Evolutionary conservation across 2,113 vertebrate genomes (phyloP).

Genomic region (Madoqua kirkii): DNA sequence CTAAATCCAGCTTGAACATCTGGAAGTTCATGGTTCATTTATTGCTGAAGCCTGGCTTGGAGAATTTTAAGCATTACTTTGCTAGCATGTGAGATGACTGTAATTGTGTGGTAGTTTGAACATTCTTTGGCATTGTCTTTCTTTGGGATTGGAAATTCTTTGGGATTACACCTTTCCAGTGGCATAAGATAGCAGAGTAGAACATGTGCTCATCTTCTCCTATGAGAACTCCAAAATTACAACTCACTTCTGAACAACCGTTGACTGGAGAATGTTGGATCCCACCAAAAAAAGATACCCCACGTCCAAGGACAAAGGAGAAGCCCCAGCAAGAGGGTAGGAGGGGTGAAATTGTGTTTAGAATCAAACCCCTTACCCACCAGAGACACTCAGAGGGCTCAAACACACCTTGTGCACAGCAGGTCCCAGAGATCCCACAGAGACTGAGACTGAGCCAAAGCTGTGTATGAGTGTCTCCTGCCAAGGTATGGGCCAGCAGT

Average conservation of each 20-base stretch:
- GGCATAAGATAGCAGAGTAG: neutral
- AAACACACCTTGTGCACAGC: neutral
- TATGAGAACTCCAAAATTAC: neutral
- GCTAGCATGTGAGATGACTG: neutral
- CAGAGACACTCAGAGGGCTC: neutral
- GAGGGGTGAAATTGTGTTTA: neutral
- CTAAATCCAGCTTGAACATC: neutral
- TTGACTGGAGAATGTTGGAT: neutral
- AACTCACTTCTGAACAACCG: neutral
- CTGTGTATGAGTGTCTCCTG: neutral
- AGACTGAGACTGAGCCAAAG: neutral
- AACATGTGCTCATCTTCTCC: neutral
- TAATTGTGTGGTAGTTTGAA: neutral
- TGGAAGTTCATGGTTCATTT: neutral
- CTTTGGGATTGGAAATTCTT: neutral
- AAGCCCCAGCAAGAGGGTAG: neutral
- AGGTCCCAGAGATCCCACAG: neutral
- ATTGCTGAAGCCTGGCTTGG: neutral
- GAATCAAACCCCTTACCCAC: neutral
- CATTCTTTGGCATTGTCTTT: neutral
- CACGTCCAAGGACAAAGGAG: neutral
- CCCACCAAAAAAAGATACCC: neutral
- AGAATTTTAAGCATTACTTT: neutral
- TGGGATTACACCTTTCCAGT: neutral
- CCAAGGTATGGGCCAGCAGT: neutral